Evolutionary conservation across 2,113 vertebrate genomes (phyloP).

Genomic region (Pelusios castaneus): DNA sequence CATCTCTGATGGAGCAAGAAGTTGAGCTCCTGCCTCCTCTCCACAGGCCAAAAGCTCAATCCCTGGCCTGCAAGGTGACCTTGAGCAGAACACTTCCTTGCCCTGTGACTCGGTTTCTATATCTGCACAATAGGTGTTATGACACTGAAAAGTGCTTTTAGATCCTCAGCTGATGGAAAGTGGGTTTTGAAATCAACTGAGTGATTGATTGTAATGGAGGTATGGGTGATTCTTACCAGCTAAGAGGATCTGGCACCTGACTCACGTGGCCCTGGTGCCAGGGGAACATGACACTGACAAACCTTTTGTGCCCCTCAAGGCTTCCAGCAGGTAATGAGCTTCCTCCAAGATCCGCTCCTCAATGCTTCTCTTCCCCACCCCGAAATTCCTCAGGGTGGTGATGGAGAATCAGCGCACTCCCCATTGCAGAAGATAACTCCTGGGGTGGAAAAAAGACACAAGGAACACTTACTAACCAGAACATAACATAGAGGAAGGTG

Average conservation of each 20-base stretch:
- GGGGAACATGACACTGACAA: background rate
- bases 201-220: too few species aligned
- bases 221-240: too few species aligned
- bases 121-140: background rate
- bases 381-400: constrained; percentile 51
- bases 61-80: too few species aligned
- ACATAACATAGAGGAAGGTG: background rate
- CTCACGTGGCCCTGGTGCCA: background rate
- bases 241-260: too few species aligned
- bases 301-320: constrained; percentile 64
- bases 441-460: background rate
- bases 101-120: background rate
- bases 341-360: constrained; percentile 75
- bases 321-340: constrained; percentile 64
- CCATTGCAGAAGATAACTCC: constrained; percentile 26
- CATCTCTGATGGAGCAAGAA: too few species aligned
- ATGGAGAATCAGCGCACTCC: constrained; percentile 61
- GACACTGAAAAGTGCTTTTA: background rate
- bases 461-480: too few species aligned
- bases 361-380: constrained; percentile 45
- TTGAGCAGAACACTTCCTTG: too few species aligned
- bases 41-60: background rate
- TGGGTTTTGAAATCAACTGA: too few species aligned
- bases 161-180: too few species aligned
- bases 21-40: background rate